Conservation (phyloP, 1,140 invertebrate species). For the Matsumurasca onukii region DNA sequence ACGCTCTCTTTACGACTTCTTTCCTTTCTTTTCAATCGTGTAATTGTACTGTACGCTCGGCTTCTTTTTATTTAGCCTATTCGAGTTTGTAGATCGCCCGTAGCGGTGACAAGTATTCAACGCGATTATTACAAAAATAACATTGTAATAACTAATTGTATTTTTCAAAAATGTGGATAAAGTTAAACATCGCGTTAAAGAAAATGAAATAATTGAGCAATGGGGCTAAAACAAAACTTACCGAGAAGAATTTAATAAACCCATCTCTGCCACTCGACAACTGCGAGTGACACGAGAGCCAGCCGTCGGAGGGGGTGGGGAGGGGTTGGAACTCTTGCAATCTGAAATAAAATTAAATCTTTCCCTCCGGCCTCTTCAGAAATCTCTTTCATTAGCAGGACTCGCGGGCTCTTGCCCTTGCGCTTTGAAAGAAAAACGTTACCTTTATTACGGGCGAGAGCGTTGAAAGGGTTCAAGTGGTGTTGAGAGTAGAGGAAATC, state of each 20-base stretch:
- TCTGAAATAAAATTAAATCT: conserved; percentile 28
- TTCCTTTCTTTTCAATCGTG: too few species aligned
- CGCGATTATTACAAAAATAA: too few species aligned
- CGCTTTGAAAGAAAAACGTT: conserved; percentile 13
- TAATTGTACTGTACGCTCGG: too few species aligned
- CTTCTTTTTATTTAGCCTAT: too few species aligned
- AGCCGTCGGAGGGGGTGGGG: background rate
- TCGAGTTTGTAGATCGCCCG: too few species aligned
- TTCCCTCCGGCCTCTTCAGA: conserved; percentile 7
- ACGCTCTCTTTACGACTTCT: too few species aligned
- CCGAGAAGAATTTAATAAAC: conserved; percentile 28
- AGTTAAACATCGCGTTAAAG: background rate
- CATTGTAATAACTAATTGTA: too few species aligned
- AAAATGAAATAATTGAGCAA: conserved; percentile 6
- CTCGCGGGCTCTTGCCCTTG: too few species aligned
- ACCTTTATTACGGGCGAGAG: background rate
- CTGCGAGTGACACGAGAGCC: conserved; percentile 19
- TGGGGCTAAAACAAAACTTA: too few species aligned
- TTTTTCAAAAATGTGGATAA: too few species aligned
- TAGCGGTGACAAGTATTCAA: too few species aligned
- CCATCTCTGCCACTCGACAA: conserved; percentile 3
- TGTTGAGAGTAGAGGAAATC: background rate
- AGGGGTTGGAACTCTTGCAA: conserved; percentile 7
- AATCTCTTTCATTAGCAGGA: conserved; percentile 23
- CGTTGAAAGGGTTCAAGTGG: background rate